These are phyloP conservation scores for Byasa hedistus DNA, from an alignment of 2,888 invertebrate species.

Conservation along the genomic window DNA sequence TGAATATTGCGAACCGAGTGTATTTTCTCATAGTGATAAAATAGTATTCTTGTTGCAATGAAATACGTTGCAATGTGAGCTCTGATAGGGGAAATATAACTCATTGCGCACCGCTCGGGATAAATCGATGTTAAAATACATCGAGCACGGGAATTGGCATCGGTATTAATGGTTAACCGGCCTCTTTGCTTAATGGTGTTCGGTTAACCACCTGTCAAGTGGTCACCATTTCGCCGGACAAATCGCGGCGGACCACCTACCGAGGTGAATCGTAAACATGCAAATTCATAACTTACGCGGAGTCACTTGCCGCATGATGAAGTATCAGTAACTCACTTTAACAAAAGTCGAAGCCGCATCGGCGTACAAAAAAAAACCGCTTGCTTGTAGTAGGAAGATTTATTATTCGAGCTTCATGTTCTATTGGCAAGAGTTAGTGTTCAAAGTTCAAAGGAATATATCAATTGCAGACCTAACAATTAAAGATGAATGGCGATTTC, in stretches of 20 bases:
- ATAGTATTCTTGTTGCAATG: conserved; percentile 43
- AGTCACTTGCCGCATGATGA: conserved; percentile 54
- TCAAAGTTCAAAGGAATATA: conserved; percentile 12
- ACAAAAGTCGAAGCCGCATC: conserved; percentile 41
- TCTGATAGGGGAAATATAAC: conserved; percentile 59
- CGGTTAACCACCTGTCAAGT: conserved; percentile 65
- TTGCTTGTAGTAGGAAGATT: conserved; percentile 24
- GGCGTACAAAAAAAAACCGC: conserved; percentile 28
- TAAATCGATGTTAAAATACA: conserved; percentile 63
- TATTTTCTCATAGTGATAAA: conserved; percentile 27
- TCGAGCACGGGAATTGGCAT: conserved; percentile 48
- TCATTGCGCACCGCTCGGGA: conserved; percentile 49
- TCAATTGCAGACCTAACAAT: conserved; percentile 16
- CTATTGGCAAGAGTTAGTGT: conserved; percentile 26
- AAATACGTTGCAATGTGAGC: conserved; percentile 56
- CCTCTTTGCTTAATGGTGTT: conserved; percentile 62
- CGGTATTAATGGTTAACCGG: conserved; percentile 47
- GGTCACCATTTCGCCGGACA: conserved; percentile 64
- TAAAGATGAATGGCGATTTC: conserved; percentile 36
- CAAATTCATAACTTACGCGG: conserved; percentile 62
- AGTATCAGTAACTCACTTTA: conserved; percentile 43
- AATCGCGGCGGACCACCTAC: conserved; percentile 71
- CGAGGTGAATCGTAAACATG: conserved; percentile 67
- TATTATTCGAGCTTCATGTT: conserved; percentile 14
- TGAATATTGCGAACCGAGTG: conserved; percentile 36